Percentiles rank a stretch among this genome's conserved stretches.
These are phyloP conservation scores for Alfaro cultratus DNA, from an alignment of 2,797 vertebrate species.

Conservation along the genomic window DNA sequence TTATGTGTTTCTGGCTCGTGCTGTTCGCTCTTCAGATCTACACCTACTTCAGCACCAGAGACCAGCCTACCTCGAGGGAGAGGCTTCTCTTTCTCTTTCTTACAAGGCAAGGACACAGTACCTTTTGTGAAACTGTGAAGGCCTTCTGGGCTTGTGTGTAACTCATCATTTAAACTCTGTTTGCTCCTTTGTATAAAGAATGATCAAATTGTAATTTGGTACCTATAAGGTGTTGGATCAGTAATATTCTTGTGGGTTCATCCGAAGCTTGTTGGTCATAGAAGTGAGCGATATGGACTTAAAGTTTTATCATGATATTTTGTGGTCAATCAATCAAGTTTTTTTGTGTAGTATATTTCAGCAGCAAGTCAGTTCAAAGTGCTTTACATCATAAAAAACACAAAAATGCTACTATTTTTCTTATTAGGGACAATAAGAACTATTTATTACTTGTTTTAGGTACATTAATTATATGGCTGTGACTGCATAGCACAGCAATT, in stretches of 20 bases:
- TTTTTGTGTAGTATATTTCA: too few species aligned
- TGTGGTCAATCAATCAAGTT: too few species aligned
- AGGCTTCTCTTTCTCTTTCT: slow-evolving; percentile 97
- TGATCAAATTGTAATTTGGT: neutral
- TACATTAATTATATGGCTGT: too few species aligned
- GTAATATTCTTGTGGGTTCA: neutral
- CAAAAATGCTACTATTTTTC: too few species aligned
- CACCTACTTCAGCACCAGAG: slow-evolving; percentile 96
- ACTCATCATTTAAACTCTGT: neutral
- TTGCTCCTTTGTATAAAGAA: neutral
- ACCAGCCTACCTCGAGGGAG: slow-evolving; percentile 96
- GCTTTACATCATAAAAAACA: too few species aligned
- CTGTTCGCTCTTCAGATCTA: slow-evolving; percentile 98
- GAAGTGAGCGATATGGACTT: too few species aligned
- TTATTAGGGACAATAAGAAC: too few species aligned
- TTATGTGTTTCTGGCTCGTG: slow-evolving; percentile 99
- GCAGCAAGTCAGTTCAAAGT: too few species aligned
- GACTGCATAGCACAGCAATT: too few species aligned
- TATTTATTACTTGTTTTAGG: too few species aligned
- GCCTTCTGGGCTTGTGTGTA: neutral
- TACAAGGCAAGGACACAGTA: slow-evolving; percentile 85
- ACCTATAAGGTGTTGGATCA: neutral
- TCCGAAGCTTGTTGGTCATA: neutral
- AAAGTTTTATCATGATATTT: too few species aligned
- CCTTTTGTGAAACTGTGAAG: neutral